Percentiles rank a stretch among this genome's conserved stretches.
Evolutionary conservation across 1,140 invertebrate genomes (phyloP).

Genomic region (Drosophila lacertosa): DNA sequence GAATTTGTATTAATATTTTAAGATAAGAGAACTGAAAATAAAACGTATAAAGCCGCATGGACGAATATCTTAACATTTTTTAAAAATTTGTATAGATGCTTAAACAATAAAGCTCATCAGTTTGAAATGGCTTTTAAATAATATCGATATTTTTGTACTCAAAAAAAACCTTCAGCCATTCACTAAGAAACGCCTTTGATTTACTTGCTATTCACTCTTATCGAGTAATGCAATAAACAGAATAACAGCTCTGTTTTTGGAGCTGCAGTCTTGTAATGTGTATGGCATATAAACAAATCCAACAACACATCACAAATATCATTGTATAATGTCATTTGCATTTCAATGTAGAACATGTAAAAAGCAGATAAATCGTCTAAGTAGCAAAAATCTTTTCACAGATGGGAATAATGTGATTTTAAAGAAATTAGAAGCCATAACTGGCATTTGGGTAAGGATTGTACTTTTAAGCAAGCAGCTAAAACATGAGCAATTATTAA

Average conservation of each 20-base stretch:
- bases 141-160: too few species aligned
- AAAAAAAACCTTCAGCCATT: not conserved
- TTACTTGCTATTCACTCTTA: not conserved
- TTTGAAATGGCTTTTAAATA: too few species aligned
- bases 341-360: slow-evolving; percentile 40
- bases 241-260: slow-evolving; percentile 19
- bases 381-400: slow-evolving; percentile 20
- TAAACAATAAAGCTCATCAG: too few species aligned
- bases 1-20: too few species aligned
- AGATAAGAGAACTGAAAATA: too few species aligned
- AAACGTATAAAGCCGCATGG: too few species aligned
- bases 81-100: too few species aligned
- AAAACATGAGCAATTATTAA: too few species aligned
- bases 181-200: not conserved
- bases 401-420: slow-evolving; percentile 8
- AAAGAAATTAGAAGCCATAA: slow-evolving; percentile 31
- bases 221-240: not conserved
- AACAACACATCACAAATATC: not conserved
- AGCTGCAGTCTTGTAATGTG: not conserved
- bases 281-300: not conserved
- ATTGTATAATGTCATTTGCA: slow-evolving; percentile 18
- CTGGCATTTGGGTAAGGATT: slow-evolving; percentile 36
- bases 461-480: not conserved
- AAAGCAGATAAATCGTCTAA: not conserved
- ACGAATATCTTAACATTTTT: too few species aligned